Evolutionary conservation across 2,113 vertebrate genomes (phyloP), one percentile per base, ranked within the genome.

Genomic region (Nyctibius bracteatus): DNA sequence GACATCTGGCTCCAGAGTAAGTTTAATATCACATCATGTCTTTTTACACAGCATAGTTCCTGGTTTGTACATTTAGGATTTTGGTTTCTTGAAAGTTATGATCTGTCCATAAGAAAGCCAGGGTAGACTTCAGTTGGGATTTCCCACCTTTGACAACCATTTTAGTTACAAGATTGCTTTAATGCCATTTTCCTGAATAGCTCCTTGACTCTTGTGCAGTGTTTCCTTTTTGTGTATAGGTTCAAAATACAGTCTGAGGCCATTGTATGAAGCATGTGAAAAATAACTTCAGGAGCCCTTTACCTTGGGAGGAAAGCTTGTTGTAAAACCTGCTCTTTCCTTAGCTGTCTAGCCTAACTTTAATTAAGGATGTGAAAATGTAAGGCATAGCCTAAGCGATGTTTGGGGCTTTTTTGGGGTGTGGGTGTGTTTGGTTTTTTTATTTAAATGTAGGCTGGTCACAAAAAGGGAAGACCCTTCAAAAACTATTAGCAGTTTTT

Each of bases 21-120:
- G 7, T 23, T 8, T 21, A 25, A 10, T 80, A 18, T 15, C 2
- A 2, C 1, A 3, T 16, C 0, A 0, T 47, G 3, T 30, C 7
- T 9, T 51, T 10, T 23, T 66, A 25, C 0, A 3, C 13, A 15
- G 0, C 1, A 0, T 46, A 12, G 12, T 27, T 74, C 21, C 21
- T 63, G 62, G 5, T 46, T 59, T 67, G 25, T 33, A 28, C 1
- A 0, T 19, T 6, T 33, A 4, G 4, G 20, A 20, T 28, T 87
- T 44, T 10, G 33, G 41, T 77, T 85, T 52, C 18, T 43, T 80
- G 8, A 20, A 71, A 54, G 33, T 55, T 5, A 14, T 0, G 0
- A 5, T 49, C 3, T 39, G 7, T 20, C 20, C 31, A 0, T 8
- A 35, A 30, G 4, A 20, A 74, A 24, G 8, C n/a, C 9, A 37